Percentiles rank a stretch among this genome's conserved stretches.
phyloP scores from a whole-genome alignment of 2,113 vertebrate genomes.

The Delphinus delphis region DNA sequence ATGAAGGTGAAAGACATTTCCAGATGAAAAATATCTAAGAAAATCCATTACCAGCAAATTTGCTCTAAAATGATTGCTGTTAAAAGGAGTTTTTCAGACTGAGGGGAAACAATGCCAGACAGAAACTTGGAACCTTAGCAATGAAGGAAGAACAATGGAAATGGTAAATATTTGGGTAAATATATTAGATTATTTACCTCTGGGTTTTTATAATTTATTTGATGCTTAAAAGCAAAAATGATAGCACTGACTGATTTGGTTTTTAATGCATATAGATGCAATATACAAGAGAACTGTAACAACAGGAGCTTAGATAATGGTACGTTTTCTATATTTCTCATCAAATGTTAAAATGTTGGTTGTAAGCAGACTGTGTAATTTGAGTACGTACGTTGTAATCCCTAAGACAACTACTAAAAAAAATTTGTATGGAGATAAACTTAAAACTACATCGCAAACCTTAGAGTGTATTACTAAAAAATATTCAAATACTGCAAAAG shows the following conservation, averaged over 20 bases:
- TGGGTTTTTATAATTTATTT: neutral
- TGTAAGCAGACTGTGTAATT: neutral
- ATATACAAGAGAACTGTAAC: neutral
- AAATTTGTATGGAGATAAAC: neutral
- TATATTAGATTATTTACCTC: neutral
- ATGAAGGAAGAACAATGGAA: neutral
- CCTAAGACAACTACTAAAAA: neutral
- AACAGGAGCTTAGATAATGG: neutral
- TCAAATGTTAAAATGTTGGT: neutral
- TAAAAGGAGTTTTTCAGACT: neutral
- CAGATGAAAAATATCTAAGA: neutral
- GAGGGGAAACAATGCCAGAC: neutral
- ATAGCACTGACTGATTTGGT: neutral
- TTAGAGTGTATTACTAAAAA: neutral
- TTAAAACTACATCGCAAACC: neutral
- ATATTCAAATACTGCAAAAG: neutral
- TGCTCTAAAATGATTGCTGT: neutral
- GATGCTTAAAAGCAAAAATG: neutral
- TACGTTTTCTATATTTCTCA: neutral
- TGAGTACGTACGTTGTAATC: neutral
- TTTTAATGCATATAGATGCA: neutral
- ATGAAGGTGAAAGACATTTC: neutral
- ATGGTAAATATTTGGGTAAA: neutral
- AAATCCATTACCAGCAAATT: neutral
- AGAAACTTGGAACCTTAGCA: neutral